Percentiles rank a stretch among this genome's conserved stretches.
phyloP scores from a whole-genome alignment of 2,797 vertebrate species.

The Caiman crocodilus region DNA sequence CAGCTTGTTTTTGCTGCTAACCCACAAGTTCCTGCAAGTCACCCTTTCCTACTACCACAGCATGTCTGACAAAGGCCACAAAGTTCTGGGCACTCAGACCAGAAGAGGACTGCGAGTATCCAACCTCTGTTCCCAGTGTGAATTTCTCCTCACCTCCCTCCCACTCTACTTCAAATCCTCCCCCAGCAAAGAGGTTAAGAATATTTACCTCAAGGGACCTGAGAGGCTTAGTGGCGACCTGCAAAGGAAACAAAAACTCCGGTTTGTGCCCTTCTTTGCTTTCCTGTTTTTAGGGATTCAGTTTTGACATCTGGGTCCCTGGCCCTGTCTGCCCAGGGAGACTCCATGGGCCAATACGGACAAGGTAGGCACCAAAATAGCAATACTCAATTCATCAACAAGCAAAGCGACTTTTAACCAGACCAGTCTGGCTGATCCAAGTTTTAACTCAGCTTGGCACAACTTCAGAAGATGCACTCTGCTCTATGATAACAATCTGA shows the following conservation, averaged over 20 bases:
- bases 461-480: too few relatives aligned
- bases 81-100: neutral
- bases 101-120: neutral
- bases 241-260: neutral
- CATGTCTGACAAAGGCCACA: too few relatives aligned
- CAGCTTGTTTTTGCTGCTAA: too few relatives aligned
- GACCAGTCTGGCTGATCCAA: too few relatives aligned
- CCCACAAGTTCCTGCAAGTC: too few relatives aligned
- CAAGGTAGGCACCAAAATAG: neutral
- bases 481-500: too few relatives aligned
- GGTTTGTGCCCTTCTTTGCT: neutral
- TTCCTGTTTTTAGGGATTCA: neutral
- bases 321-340: neutral
- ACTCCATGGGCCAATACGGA: neutral
- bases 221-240: conserved; percentile 36
- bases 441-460: too few relatives aligned
- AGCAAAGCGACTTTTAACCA: neutral
- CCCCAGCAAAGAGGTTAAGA: neutral
- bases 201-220: conserved; percentile 35
- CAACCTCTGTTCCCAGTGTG: neutral
- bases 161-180: neutral
- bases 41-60: too few relatives aligned
- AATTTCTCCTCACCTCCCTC: neutral
- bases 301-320: neutral
- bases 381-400: neutral